Percentiles rank a stretch among this genome's conserved stretches.
phyloP scores from a whole-genome alignment of 2,888 invertebrate genomes.

The Andrena haemorrhoa region DNA sequence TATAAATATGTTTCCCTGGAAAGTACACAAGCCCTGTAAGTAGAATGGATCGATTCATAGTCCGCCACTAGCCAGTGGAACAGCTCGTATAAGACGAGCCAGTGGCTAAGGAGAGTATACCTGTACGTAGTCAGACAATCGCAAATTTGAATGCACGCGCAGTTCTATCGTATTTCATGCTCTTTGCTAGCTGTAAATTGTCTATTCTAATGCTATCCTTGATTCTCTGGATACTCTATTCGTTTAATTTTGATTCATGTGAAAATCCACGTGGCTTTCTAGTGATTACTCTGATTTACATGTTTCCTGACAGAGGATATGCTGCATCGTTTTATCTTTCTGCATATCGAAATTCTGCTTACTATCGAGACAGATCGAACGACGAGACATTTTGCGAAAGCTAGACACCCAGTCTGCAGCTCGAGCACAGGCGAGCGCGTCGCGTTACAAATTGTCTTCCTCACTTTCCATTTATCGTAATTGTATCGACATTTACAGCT shows the following conservation, averaged over 20 bases:
- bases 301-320: too few species aligned
- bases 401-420: slow-evolving; percentile 9
- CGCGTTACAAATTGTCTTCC: slow-evolving; percentile 7
- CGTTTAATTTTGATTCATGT: too few species aligned
- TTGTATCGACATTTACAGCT: slow-evolving; percentile 5
- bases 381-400: not conserved
- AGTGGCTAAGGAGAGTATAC: slow-evolving; percentile 29
- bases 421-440: not conserved
- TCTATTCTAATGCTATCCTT: not conserved
- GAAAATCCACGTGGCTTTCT: too few species aligned
- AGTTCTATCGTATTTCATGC: not conserved
- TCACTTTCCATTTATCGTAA: slow-evolving; percentile 4
- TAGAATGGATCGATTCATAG: slow-evolving; percentile 24
- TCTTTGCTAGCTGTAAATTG: not conserved
- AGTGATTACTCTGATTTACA: too few species aligned
- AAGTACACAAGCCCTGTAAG: slow-evolving; percentile 15
- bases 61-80: slow-evolving; percentile 12
- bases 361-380: slow-evolving; percentile 2
- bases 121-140: slow-evolving; percentile 17
- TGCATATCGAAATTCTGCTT: not conserved
- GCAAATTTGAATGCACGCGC: not conserved
- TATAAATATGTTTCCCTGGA: slow-evolving; percentile 35
- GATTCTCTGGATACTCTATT: too few species aligned
- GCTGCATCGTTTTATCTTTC: not conserved
- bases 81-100: not conserved